Evolutionary conservation across 2,888 invertebrate species (phyloP), one percentile per base, ranked within the genome.

Genomic region (Germaria angustata): DNA sequence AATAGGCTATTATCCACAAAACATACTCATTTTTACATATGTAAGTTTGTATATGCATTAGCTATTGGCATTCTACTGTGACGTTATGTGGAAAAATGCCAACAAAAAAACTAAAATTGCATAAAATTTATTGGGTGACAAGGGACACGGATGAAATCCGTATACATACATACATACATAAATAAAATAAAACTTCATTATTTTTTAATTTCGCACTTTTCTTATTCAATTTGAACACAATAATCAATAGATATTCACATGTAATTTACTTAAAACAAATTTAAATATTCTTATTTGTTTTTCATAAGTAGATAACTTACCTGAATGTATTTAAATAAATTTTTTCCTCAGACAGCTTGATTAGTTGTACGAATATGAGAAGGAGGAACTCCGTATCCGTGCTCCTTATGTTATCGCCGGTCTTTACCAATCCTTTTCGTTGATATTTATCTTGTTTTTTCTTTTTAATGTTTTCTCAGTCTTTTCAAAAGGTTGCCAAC

Each of bases 41-140:
- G 28, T 28, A 28, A 28, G 28, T n/a, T n/a, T n/a, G 7, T 32
- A 51, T 28, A 9, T 41, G 39, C 46, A 17, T 32, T n/a, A n/a
- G 17, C 68, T 78, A 68, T 81, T 68, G 72, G 55, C 73, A 63
- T 78, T 81, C 55, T 79, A 82, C 73, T 75, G 78, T 78, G 78
- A 78, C 81, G 78, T 75, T 65, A 49, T 66, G 53, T 82, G 82
- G 82, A 79, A 71, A 51, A 55, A 46, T 71, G 82, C 79, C 82
- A 82, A 76, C n/a, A n/a, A 53, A 81, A 72, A 66, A 68, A 36
- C 59, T 51, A 61, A 72, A 78, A 82, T 71, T 82, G 69, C 78
- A 75, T 65, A 24, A 72, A 76, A 82, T 82, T 65, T 76, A 55
- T 53, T 82, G 79, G 76, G 71, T 61, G 73, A 61, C 75, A 72